Evolutionary conservation across 2,888 invertebrate genomes (phyloP).

Genomic region (Eristalis pertinax): DNA sequence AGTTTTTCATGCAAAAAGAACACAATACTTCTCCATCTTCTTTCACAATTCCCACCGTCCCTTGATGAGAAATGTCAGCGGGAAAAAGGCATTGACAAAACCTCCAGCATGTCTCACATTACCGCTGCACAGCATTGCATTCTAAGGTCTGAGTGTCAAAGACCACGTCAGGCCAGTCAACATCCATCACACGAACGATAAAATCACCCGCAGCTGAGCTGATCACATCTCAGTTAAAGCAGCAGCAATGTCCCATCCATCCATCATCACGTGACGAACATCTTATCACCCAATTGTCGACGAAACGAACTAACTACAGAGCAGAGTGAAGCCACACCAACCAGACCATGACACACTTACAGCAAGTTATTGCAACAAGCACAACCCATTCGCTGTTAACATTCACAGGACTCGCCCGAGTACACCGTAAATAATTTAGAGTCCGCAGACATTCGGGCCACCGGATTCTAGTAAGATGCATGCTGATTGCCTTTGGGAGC

Average conservation of each 20-base stretch:
- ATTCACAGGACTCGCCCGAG: constrained; percentile 41
- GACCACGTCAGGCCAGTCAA: too few relatives aligned
- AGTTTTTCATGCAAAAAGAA: too few relatives aligned
- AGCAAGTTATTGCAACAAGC: constrained; percentile 66
- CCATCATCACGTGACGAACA: constrained; percentile 62
- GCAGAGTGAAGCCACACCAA: constrained; percentile 34
- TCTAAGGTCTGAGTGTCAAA: background rate
- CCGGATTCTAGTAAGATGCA: constrained; percentile 67
- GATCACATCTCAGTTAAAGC: background rate
- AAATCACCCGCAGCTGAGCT: background rate
- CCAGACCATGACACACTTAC: constrained; percentile 44
- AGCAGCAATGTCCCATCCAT: background rate
- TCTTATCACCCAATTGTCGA: constrained; percentile 59
- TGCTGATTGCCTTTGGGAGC: constrained; percentile 72
- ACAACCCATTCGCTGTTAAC: constrained; percentile 63
- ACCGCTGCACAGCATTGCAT: background rate
- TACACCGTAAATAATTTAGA: constrained; percentile 63
- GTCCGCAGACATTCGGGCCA: constrained; percentile 40
- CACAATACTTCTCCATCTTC: too few relatives aligned
- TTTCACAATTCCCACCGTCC: too few relatives aligned
- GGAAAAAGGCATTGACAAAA: background rate
- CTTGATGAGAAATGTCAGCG: background rate
- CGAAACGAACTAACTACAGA: constrained; percentile 3
- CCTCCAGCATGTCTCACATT: background rate
- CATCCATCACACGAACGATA: background rate